Evolutionary conservation across 2,113 vertebrate genomes (phyloP).

Genomic region (Oreocharis arfaki): DNA sequence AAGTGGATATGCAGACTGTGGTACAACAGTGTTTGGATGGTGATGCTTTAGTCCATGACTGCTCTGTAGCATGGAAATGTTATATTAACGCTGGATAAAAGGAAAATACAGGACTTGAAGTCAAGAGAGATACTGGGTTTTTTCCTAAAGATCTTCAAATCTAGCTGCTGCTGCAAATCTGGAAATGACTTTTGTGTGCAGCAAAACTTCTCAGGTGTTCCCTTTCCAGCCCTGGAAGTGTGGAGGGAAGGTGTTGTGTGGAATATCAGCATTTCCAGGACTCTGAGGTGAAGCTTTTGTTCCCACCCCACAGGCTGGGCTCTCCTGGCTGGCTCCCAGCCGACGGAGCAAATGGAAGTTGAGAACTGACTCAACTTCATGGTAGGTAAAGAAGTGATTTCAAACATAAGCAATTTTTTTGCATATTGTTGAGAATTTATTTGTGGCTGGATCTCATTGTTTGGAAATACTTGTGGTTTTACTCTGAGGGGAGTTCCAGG

Average conservation of each 20-base stretch:
- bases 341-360: not conserved
- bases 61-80: not conserved
- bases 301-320: fast-evolving
- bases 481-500: not conserved
- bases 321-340: not conserved
- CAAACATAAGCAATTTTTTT: not conserved
- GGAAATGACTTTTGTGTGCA: not conserved
- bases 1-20: not conserved
- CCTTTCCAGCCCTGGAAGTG: not conserved
- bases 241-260: not conserved
- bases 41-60: not conserved
- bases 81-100: not conserved
- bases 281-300: not conserved
- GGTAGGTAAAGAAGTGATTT: not conserved
- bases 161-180: not conserved
- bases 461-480: not conserved
- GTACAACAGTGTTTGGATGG: not conserved
- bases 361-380: not conserved
- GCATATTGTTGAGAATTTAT: not conserved
- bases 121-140: not conserved
- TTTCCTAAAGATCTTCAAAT: not conserved
- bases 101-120: not conserved
- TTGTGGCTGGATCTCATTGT: not conserved
- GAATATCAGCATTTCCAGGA: not conserved
- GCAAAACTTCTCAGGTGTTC: not conserved